phyloP scores from a whole-genome alignment of 2,113 vertebrate genomes.

The Phrynosoma platyrhinos region DNA sequence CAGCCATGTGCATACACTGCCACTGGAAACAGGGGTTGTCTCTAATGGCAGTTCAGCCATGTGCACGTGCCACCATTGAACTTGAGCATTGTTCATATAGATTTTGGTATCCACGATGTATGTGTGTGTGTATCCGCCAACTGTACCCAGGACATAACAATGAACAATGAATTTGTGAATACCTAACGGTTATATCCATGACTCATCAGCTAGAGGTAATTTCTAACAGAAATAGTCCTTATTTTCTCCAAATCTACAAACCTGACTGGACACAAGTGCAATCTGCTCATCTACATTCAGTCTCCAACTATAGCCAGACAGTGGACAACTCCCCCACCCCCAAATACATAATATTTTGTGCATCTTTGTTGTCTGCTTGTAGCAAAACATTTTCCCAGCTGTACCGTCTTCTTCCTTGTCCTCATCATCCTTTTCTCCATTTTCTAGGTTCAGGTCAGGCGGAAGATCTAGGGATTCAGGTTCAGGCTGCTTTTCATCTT shows the following conservation, averaged over 20 bases:
- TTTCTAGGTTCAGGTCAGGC: slow-evolving; percentile 90
- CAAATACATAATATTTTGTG: neutral
- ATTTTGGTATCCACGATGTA: too few species aligned
- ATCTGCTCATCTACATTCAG: neutral
- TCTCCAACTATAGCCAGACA: neutral
- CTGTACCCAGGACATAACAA: neutral
- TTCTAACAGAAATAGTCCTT: neutral
- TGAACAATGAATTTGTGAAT: neutral
- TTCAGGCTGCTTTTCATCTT: slow-evolving; percentile 86
- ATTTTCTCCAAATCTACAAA: neutral
- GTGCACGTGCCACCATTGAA: too few species aligned
- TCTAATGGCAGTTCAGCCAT: too few species aligned
- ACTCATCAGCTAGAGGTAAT: neutral
- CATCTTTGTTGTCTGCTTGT: slow-evolving; percentile 5
- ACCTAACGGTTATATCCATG: neutral
- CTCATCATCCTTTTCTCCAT: slow-evolving; percentile 78
- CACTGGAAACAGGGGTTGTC: too few species aligned
- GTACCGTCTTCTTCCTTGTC: slow-evolving; percentile 85
- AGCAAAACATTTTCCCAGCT: slow-evolving; percentile 17
- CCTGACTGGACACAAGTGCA: neutral
- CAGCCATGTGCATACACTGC: too few species aligned
- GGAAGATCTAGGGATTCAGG: slow-evolving; percentile 91
- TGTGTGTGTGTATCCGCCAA: too few species aligned
- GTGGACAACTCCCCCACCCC: neutral
- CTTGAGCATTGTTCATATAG: too few species aligned